These are phyloP conservation scores for Rhopilema esculentum DNA, from an alignment of 30 jellyfish, hydroid and myxozoan species.

Conservation along the genomic window DNA sequence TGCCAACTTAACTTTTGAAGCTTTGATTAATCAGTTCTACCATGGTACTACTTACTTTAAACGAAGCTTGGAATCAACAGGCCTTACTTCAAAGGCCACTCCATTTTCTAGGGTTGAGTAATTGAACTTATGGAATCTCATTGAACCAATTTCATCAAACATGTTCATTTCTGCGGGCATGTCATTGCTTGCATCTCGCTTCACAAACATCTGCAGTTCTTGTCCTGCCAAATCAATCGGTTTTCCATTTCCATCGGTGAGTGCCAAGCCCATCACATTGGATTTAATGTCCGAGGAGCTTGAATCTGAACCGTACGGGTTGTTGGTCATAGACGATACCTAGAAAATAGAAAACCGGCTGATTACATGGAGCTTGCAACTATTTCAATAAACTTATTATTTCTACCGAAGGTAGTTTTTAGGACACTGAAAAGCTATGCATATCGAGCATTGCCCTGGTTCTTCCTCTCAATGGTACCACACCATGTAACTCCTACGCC, in stretches of 20 bases:
- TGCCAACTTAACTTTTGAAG: too few species aligned
- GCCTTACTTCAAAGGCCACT: constrained; percentile 84
- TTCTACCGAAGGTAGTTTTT: too few species aligned
- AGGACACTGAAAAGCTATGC: too few species aligned
- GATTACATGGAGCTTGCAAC: too few species aligned
- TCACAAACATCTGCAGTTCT: constrained; percentile 86
- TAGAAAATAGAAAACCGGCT: neutral
- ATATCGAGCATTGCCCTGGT: too few species aligned
- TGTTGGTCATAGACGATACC: constrained; percentile 82
- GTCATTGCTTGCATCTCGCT: constrained; percentile 71
- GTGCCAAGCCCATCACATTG: constrained; percentile 85
- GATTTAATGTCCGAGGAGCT: constrained; percentile 83
- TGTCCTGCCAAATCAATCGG: constrained; percentile 91
- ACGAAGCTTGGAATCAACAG: constrained; percentile 70
- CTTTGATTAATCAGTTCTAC: too few species aligned
- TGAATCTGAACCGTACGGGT: constrained; percentile 78
- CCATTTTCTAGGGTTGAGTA: constrained; percentile 68
- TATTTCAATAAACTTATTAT: too few species aligned
- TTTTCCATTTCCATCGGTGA: constrained; percentile 80
- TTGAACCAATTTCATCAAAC: constrained; percentile 44
- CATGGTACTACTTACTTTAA: constrained; percentile 21
- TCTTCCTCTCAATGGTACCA: too few species aligned
- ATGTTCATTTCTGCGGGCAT: constrained; percentile 58
- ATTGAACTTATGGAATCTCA: constrained; percentile 85
- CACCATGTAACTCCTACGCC: too few species aligned